These are phyloP conservation scores for Microtus richardsoni DNA, from an alignment of 2,113 vertebrate species.

Conservation along the genomic window DNA sequence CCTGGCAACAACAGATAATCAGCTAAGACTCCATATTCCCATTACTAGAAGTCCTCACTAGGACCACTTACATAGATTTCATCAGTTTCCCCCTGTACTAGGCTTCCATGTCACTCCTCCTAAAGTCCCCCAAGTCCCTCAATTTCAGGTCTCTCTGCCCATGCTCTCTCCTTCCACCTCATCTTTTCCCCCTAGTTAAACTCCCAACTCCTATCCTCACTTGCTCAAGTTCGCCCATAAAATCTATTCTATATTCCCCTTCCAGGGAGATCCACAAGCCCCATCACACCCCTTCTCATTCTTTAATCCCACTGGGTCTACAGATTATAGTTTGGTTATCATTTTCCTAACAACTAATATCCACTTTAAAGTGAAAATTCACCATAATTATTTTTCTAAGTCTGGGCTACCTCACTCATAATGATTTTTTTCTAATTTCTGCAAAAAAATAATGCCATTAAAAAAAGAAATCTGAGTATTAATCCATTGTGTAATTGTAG, in stretches of 20 bases:
- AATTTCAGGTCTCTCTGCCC: neutral
- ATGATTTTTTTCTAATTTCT: no score
- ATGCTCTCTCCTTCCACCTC: neutral
- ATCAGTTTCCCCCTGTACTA: neutral
- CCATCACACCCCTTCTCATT: neutral
- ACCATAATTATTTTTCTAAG: no score
- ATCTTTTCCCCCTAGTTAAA: neutral
- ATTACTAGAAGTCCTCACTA: neutral
- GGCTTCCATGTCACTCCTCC: accelerated
- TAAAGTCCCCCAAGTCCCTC: no score
- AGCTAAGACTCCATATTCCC: neutral
- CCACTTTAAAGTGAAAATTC: neutral
- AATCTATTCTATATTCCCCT: neutral
- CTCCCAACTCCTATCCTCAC: neutral
- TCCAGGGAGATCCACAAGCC: neutral
- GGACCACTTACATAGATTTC: neutral
- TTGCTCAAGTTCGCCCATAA: neutral
- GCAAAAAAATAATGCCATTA: no score
- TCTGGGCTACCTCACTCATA: no score
- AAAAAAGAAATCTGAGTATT: no score
- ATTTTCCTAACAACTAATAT: neutral
- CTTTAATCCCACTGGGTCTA: neutral
- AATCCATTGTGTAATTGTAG: no score
- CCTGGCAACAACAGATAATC: neutral
- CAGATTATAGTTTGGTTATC: neutral